Evolutionary conservation across 2,888 invertebrate species (phyloP), one percentile per base, ranked within the genome.

Genomic region (Yponomeuta plumbellus): DNA sequence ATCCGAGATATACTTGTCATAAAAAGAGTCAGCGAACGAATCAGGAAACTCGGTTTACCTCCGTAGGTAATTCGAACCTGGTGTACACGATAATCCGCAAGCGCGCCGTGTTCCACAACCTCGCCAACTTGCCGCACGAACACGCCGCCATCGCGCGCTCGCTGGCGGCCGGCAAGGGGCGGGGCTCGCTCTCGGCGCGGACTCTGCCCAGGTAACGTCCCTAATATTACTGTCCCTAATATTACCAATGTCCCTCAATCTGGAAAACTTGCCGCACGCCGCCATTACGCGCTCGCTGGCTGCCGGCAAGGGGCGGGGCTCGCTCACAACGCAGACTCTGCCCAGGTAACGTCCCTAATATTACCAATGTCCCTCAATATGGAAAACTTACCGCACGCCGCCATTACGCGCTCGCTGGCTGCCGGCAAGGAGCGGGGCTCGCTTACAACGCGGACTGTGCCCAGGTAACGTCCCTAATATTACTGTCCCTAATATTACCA

Each of bases 51-150:
- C 34, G 8, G 34, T 34, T 8, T n/a, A 11, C 56, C 17, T 44
- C 22, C 23, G 0, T 77, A 96, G 97, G 97, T n/a, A 99, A 99
- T 86, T 97, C 99, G 1, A 99, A 99, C 92, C 93, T 99, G 75
- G 98, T 99, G 39, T 99, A 99, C 90, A 99, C 99, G 0, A 99
- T 99, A 71, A 99, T 99, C 76, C 94, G 99, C 66, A 99, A 99
- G 85, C 94, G 99, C n/a, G 97, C 97, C 82, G 98, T 99, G 68
- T 99, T 99, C 90, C 99, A 99, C 89, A 95, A 96, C 70, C 92
- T 99, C 76, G 98, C 99, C n/a, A 99, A 99, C 90, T 88, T 99
- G 72, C 98, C 99, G 10, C 96, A 97, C 69, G 99, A 99, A 85
- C 96, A 96, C 84, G 92, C 94, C 34, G 95, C 97, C 70, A 99